Percentiles rank a stretch among this genome's conserved stretches.
phyloP scores from a whole-genome alignment of 2,888 invertebrate species.

The Tenthredo distinguenda region DNA sequence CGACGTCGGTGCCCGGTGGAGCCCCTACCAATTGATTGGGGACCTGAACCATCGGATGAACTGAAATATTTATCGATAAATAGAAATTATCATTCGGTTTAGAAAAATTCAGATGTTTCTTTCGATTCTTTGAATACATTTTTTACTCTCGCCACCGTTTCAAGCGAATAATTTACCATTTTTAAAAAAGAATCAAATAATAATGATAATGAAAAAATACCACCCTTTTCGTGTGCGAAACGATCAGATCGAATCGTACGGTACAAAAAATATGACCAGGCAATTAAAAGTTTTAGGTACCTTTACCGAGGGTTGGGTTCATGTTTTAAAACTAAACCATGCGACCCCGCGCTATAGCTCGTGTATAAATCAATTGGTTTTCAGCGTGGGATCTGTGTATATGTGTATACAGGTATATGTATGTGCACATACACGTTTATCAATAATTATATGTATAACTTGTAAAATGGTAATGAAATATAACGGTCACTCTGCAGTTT shows the following conservation, averaged over 20 bases:
- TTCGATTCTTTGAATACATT: not conserved
- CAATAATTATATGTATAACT: conserved; percentile 7
- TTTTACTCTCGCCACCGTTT: not conserved
- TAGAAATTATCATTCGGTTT: not conserved
- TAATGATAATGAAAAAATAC: not conserved
- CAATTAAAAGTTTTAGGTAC: conserved; percentile 69
- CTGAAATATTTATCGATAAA: conserved; percentile 79
- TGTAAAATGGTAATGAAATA: conserved; percentile 4
- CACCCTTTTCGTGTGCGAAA: not conserved
- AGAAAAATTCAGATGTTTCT: not conserved
- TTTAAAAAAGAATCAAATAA: not conserved
- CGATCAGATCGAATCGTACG: conserved; percentile 3
- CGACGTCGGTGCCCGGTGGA: conserved; percentile 91
- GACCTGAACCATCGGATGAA: conserved; percentile 95
- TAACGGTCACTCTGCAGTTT: not conserved
- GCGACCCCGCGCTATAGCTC: not conserved
- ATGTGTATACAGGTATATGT: not conserved
- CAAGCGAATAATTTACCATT: not conserved
- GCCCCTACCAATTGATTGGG: conserved; percentile 96
- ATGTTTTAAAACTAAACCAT: conserved; percentile 26
- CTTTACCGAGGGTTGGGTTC: not conserved
- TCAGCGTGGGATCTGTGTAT: not conserved
- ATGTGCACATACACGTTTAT: not conserved
- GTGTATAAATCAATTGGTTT: conserved; percentile 36
- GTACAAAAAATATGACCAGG: conserved; percentile 59